phyloP scores from a whole-genome alignment of 1,140 invertebrate genomes.

The Trypoxylus dichotomus region DNA sequence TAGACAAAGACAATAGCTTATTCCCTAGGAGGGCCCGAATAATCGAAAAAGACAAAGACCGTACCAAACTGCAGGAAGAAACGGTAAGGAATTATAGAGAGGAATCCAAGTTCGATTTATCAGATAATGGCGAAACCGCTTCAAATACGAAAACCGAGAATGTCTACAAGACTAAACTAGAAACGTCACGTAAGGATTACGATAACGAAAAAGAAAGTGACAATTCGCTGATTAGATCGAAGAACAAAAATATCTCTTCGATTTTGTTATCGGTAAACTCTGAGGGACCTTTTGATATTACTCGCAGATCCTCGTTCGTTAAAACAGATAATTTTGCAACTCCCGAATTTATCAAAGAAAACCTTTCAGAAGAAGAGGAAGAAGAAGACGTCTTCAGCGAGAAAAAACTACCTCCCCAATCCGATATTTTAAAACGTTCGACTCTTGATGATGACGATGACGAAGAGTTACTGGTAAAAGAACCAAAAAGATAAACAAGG shows the following conservation, averaged over 20 bases:
- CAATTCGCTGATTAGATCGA: not conserved
- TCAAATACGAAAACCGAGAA: not conserved
- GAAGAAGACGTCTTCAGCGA: not conserved
- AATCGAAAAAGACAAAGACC: not conserved
- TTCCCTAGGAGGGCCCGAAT: not conserved
- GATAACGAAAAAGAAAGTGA: not conserved
- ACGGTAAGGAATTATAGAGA: not conserved
- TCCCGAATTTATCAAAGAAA: not conserved
- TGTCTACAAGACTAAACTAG: not conserved
- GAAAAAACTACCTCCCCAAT: not conserved
- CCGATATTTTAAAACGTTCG: not conserved
- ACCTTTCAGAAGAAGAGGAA: not conserved
- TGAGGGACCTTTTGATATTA: not conserved
- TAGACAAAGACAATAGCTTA: not conserved
- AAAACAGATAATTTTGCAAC: conserved; percentile 1
- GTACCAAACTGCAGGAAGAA: not conserved
- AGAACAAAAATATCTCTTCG: not conserved
- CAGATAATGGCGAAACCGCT: not conserved
- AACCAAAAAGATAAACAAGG: not conserved
- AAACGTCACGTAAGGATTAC: not conserved
- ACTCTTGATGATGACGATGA: not conserved
- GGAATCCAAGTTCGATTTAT: not conserved
- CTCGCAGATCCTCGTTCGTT: conserved; percentile 5
- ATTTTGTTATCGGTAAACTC: not conserved
- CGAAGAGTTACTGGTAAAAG: not conserved